Conservation (phyloP, 2,113 vertebrate genomes). For the Tetraodon nigroviridis region DNA sequence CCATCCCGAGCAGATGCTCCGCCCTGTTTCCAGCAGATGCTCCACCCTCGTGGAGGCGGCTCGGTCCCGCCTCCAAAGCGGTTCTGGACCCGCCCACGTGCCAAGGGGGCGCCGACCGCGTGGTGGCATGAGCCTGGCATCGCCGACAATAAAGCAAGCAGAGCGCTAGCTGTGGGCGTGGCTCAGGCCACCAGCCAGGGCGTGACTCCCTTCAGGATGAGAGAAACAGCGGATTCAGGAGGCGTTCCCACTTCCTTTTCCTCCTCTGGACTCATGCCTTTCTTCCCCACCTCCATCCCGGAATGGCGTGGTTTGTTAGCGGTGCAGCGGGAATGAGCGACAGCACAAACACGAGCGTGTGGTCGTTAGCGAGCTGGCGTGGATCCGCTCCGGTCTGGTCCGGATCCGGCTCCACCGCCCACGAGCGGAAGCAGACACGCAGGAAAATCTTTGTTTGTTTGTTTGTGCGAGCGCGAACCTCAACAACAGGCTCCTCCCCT, state of each 20-base stretch:
- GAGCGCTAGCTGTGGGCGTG: slow-evolving; percentile 45
- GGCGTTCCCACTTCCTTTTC: slow-evolving; percentile 17
- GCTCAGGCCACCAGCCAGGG: slow-evolving; percentile 98
- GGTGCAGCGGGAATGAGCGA: slow-evolving; percentile 55
- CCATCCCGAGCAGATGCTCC: slow-evolving; percentile 7
- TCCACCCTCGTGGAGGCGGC: too few relatives aligned
- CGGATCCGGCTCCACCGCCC: slow-evolving; percentile 66
- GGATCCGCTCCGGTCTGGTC: slow-evolving; percentile 77
- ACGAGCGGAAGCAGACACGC: slow-evolving; percentile 51
- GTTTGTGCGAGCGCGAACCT: slow-evolving; percentile 74
- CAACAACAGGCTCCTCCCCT: slow-evolving; percentile 62
- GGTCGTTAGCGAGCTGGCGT: slow-evolving; percentile 67
- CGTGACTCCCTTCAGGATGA: slow-evolving; percentile 92
- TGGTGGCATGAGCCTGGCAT: slow-evolving; percentile 42
- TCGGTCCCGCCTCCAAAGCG: too few relatives aligned
- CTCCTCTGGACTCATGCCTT: slow-evolving; percentile 78
- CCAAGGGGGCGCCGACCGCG: too few relatives aligned
- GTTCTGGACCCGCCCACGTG: too few relatives aligned
- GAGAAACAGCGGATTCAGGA: slow-evolving; percentile 57
- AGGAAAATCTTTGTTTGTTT: slow-evolving; percentile 4
- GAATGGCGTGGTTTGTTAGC: slow-evolving; percentile 19
- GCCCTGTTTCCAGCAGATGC: too few relatives aligned
- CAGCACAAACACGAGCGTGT: slow-evolving; percentile 61
- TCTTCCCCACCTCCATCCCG: slow-evolving; percentile 1
- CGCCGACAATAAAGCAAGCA: slow-evolving; percentile 79